Evolutionary conservation across 2,888 invertebrate species (phyloP), one percentile per base, ranked within the genome.

Genomic region (Zygothrica quintamaculata): DNA sequence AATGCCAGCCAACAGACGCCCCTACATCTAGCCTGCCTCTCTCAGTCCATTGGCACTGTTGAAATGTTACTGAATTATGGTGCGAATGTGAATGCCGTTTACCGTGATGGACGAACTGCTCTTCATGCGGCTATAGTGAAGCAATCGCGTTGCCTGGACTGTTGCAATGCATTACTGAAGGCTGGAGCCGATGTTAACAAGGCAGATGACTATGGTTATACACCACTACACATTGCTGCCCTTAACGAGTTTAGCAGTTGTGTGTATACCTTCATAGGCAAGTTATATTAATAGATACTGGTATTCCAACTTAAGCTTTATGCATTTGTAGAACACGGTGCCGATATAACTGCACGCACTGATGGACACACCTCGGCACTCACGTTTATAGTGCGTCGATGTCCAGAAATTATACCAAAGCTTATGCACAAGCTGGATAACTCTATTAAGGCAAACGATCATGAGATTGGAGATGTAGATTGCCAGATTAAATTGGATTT

Each of bases 381-480:
- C 9, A 95, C 95, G 8, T 96, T 96, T 78, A 96, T 97, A 55
- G 95, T 96, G 0, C 93, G 96, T n/a, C 93, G 96, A 70, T 96
- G 96, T 0, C 96, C 97, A 0, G 95, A 96, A 73, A 95, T 96
- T 3, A 92, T 96, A 37, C 95, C 95, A 0, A 93, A 94, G 48
- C 93, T 95, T 51, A 90, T 94, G 47, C 91, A 93, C 42, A 95
- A 95, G 87, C 92, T 96, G 39, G 96, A 96, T 77, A 93, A 94
- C 31, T 94, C 96, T 0, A 94, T 96, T 9, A 94, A 94, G 73
- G 92, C 96, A 5, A 95, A 95, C 80, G 96, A 96, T 82, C 96
- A 96, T 80, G 96, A 97, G 88, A 92, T 96, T 16, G 96, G 96
- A 0, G 96, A 97, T 77, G 95, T 96, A 0, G 96, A 97, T 87